phyloP scores from a whole-genome alignment of 2,797 vertebrate genomes.

The Kryptopterus vitreolus region DNA sequence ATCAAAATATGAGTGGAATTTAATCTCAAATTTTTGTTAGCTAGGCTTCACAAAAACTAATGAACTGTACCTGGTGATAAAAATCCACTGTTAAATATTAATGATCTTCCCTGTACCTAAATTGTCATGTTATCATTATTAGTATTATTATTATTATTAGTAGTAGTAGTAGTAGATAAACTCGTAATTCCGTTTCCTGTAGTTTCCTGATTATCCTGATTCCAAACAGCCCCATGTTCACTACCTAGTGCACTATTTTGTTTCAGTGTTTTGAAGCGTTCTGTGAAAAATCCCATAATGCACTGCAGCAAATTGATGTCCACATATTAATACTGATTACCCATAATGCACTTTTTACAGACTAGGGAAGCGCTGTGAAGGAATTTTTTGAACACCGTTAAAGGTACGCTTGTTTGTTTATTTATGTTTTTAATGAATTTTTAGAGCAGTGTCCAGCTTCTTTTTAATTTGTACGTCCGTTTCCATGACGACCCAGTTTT shows the following conservation, averaged over 20 bases:
- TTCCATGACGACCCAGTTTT: neutral
- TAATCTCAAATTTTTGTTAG: neutral
- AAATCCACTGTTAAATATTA: neutral
- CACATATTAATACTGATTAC: neutral
- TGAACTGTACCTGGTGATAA: neutral
- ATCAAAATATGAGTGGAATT: neutral
- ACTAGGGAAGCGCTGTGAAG: neutral
- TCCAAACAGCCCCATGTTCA: neutral
- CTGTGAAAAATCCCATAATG: conserved; percentile 18
- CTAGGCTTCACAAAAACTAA: neutral
- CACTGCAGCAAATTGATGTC: neutral
- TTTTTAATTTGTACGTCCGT: neutral
- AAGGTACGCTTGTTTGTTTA: neutral
- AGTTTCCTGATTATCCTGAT: no score
- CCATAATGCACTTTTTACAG: neutral
- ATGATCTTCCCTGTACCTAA: neutral
- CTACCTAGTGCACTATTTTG: neutral
- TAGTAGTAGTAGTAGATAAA: neutral
- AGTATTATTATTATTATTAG: neutral
- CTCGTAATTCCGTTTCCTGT: no score
- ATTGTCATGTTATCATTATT: neutral
- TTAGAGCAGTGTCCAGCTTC: no score
- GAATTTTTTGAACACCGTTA: neutral
- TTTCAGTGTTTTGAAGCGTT: neutral
- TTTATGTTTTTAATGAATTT: neutral